Evolutionary conservation across 2,113 vertebrate species (phyloP).

Genomic region (Pelvicachromis taeniatus): DNA sequence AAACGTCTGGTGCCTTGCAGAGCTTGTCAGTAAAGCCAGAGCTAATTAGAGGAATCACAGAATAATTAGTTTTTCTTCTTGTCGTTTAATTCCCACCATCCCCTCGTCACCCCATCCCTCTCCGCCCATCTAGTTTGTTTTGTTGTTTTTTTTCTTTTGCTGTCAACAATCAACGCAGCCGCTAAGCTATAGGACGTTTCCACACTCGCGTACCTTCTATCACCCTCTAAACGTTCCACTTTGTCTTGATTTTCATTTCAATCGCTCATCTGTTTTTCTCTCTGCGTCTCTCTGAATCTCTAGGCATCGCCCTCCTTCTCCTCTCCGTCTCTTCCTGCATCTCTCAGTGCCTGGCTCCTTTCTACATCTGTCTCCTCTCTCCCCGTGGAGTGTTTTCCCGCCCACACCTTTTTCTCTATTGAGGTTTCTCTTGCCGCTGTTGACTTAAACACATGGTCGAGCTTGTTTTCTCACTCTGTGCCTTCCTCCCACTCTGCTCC

Average conservation of each 20-base stretch:
- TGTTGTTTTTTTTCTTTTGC: neutral
- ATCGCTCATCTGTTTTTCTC: neutral
- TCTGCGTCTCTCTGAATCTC: neutral
- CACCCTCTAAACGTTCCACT: neutral
- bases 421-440: constrained; percentile 60
- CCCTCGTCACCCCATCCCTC: constrained; percentile 17
- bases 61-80: constrained; percentile 71
- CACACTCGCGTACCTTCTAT: neutral
- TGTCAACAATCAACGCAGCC: constrained; percentile 20
- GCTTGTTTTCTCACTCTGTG: constrained; percentile 63
- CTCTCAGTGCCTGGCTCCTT: constrained; percentile 22
- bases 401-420: constrained; percentile 63
- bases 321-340: constrained; percentile 7
- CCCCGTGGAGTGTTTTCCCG: constrained; percentile 55
- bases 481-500: constrained; percentile 51
- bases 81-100: constrained; percentile 61
- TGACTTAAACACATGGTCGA: constrained; percentile 69
- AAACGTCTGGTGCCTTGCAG: constrained; percentile 59
- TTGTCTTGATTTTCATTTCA: constrained; percentile 3
- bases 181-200: neutral
- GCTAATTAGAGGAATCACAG: constrained; percentile 73
- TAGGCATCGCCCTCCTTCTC: neutral
- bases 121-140: neutral
- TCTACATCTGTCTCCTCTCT: constrained; percentile 56
- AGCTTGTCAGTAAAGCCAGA: constrained; percentile 64